Conservation (phyloP, 23 tunicate genomes). For the Styela plicata region DNA sequence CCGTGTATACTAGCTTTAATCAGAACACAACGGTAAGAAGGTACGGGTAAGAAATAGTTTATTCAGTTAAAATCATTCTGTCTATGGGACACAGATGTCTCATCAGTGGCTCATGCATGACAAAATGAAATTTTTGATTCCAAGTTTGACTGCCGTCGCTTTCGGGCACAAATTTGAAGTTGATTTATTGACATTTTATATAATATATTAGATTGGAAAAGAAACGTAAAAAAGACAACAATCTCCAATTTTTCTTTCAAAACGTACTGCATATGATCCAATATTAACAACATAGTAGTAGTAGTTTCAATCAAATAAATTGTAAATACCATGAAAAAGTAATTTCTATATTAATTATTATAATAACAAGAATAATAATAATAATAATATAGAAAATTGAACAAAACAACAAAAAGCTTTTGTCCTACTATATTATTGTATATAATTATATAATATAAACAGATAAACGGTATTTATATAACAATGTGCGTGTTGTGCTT, state of each 20-base stretch:
- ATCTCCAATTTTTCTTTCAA: not conserved
- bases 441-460: not conserved
- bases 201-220: too few species aligned
- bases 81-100: too few species aligned
- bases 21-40: too few species aligned
- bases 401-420: not conserved
- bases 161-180: too few species aligned
- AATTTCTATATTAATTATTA: not conserved
- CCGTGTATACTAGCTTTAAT: too few species aligned
- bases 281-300: not conserved
- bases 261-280: constrained; percentile 23
- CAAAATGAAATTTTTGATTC: too few species aligned
- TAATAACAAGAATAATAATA: too few species aligned
- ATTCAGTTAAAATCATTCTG: too few species aligned
- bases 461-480: not conserved
- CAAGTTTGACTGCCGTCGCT: too few species aligned
- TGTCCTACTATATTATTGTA: not conserved
- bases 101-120: too few species aligned
- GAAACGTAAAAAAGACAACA: not conserved
- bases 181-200: too few species aligned
- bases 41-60: too few species aligned
- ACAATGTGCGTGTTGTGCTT: not conserved
- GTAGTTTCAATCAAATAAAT: not conserved
- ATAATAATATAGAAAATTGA: not conserved
- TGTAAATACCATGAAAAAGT: not conserved